A percentile compares a stretch with the other conserved stretches of the same genome.
Conservation (phyloP, 2,113 vertebrate species). For the Echinops telfairi region DNA sequence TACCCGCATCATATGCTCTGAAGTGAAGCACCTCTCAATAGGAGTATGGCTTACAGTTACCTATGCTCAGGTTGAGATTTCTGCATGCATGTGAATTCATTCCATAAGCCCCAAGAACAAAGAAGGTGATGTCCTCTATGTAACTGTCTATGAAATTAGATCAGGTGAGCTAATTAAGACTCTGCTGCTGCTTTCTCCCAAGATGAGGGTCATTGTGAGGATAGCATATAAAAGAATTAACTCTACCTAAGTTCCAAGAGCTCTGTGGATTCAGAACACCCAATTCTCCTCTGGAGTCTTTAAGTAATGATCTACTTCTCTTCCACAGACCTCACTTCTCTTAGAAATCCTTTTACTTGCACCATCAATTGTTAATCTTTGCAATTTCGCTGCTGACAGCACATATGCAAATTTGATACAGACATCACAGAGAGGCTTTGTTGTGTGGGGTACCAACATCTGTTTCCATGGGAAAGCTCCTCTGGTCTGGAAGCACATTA, state of each 20-base stretch:
- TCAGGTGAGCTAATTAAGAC: constrained; percentile 55
- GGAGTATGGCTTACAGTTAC: background rate
- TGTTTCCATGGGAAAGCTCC: constrained; percentile 51
- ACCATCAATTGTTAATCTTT: constrained; percentile 40
- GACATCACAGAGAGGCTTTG: background rate
- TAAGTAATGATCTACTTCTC: constrained; percentile 46
- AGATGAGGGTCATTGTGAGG: background rate
- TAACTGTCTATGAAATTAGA: constrained; percentile 5
- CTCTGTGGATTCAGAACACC: constrained; percentile 3
- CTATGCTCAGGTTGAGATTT: background rate
- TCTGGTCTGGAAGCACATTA: constrained; percentile 26
- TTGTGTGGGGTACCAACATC: constrained; percentile 39
- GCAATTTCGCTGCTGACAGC: constrained; percentile 15
- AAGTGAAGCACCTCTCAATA: background rate
- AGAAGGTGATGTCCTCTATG: background rate
- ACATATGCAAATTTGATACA: constrained; percentile 37
- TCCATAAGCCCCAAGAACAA: background rate
- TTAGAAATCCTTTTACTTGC: constrained; percentile 5
- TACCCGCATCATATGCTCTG: background rate
- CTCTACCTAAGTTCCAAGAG: constrained; percentile 64
- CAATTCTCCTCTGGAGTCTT: constrained; percentile 47
- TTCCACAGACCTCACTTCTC: background rate
- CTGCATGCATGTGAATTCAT: background rate
- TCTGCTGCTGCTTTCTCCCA: background rate
- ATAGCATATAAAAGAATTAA: constrained; percentile 56